Base-by-base conservation (phyloP, 2,797 vertebrate genomes). In the Rhinatrema bivittatum region DNA sequence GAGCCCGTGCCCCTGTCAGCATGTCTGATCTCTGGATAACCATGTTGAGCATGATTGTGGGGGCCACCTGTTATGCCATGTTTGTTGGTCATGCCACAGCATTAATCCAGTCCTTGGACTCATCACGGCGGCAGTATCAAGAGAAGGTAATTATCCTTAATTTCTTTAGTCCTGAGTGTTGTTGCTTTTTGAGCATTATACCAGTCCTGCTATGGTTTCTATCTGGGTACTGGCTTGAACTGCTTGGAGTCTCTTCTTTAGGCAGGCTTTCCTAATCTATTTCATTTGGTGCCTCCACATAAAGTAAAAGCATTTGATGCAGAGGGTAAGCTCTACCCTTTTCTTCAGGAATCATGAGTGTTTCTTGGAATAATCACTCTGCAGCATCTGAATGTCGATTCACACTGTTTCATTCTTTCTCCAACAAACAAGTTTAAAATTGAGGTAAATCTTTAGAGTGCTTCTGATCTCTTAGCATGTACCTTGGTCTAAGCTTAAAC, bases 1-100 rank as follows among this genome's bases (percentile, higher is more conserved):
- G 94, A 1, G 93, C 94, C 42, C 88, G 91, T 0, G 94, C 94
- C 3, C 94, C 94, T 0, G 94, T 94, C 62, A 97, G 93, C 80
- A 98, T 98, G 94, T 98, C 94, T 0, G 94, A 98, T 76, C 87
- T 98, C 55, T 98, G 94, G 94, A 97, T 98, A 62, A 98, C 94
- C 36, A 98, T 98, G 93, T 67, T 98, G 52, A 98, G 94, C 31
- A 98, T 98, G 94, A 98, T 97, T 1, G 94, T 98, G 16, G 94
- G 94, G 1, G 94, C 94, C 29, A 98, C 94, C 7, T 98, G 94
- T 68, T 98, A 98, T 6, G 94, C 94, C 70, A 97, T 98, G 94
- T 98, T 98, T 53, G 94, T 98, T 12, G 94, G 94, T 32, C 94
- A 98, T 0, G 94, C 94, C 39, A 97, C 94, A 0, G 93, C 94